Conservation (phyloP, 2,888 invertebrate species). For the Dione juno region DNA sequence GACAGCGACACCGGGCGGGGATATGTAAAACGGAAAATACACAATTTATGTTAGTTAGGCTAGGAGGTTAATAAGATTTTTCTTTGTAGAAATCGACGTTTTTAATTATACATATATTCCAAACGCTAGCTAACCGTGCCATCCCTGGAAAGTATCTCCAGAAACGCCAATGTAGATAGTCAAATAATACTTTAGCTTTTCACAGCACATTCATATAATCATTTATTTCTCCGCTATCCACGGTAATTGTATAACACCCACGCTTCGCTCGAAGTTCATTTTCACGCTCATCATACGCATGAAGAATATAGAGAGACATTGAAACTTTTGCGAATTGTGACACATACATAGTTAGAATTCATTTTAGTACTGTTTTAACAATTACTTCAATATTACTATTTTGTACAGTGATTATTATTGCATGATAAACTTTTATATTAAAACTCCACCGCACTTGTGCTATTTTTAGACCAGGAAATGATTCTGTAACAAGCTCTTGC, state of each 20-base stretch:
- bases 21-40: too few relatives aligned
- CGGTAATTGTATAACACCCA: conserved; percentile 53
- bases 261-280: conserved; percentile 56
- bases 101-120: too few relatives aligned
- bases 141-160: too few relatives aligned
- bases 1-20: too few relatives aligned
- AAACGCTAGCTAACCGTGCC: too few relatives aligned
- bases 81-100: too few relatives aligned
- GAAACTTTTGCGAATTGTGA: conserved; percentile 68
- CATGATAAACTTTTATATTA: not conserved
- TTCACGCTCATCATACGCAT: conserved; percentile 61
- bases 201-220: conserved; percentile 47
- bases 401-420: not conserved
- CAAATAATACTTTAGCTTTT: conserved; percentile 36
- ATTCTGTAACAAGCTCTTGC: conserved; percentile 47
- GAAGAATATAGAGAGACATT: conserved; percentile 75
- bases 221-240: conserved; percentile 54
- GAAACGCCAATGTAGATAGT: too few relatives aligned
- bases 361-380: conserved; percentile 62
- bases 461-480: conserved; percentile 48
- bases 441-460: conserved; percentile 35
- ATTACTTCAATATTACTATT: not conserved
- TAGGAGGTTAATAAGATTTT: too few relatives aligned
- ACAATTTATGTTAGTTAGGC: too few relatives aligned
- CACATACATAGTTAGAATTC: conserved; percentile 67